phyloP scores from a whole-genome alignment of 2,888 invertebrate genomes.

The Crocallis elinguaria region DNA sequence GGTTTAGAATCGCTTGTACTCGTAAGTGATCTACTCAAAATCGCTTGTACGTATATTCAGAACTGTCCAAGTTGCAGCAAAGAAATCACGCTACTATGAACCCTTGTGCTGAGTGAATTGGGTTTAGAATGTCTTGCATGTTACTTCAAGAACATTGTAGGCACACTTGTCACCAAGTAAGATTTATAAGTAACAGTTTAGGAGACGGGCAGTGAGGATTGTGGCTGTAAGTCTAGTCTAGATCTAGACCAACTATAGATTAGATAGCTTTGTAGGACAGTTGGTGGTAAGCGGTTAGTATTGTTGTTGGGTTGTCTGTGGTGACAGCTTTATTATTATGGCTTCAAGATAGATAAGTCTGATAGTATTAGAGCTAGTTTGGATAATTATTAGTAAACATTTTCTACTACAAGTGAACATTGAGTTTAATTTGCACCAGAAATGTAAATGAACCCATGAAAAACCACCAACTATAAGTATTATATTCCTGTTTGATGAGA shows the following conservation, averaged over 20 bases:
- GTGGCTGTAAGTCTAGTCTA: conserved; percentile 28
- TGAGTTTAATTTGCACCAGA: too few relatives aligned
- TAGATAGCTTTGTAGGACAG: not conserved
- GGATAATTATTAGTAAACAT: too few relatives aligned
- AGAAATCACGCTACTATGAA: not conserved
- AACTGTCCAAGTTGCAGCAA: not conserved
- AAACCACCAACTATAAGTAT: too few relatives aligned
- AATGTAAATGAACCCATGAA: too few relatives aligned
- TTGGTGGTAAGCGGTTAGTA: not conserved
- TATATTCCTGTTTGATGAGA: too few relatives aligned
- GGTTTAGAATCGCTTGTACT: too few relatives aligned
- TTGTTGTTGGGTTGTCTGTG: too few relatives aligned
- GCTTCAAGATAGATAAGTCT: too few relatives aligned
- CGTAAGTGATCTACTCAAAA: too few relatives aligned
- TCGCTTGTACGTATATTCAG: not conserved
- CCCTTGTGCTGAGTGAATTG: not conserved
- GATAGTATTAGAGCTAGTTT: too few relatives aligned
- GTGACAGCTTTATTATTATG: too few relatives aligned
- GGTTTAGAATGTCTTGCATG: not conserved
- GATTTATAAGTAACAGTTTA: conserved; percentile 31
- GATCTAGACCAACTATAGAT: conserved; percentile 21
- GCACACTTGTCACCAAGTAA: conserved; percentile 25
- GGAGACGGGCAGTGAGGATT: conserved; percentile 28
- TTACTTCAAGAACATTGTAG: not conserved
- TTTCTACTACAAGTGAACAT: too few relatives aligned